A percentile compares a stretch with the other conserved stretches of the same genome.
These are phyloP conservation scores for Otus sunia DNA, from an alignment of 2,113 vertebrate species.

Conservation along the genomic window DNA sequence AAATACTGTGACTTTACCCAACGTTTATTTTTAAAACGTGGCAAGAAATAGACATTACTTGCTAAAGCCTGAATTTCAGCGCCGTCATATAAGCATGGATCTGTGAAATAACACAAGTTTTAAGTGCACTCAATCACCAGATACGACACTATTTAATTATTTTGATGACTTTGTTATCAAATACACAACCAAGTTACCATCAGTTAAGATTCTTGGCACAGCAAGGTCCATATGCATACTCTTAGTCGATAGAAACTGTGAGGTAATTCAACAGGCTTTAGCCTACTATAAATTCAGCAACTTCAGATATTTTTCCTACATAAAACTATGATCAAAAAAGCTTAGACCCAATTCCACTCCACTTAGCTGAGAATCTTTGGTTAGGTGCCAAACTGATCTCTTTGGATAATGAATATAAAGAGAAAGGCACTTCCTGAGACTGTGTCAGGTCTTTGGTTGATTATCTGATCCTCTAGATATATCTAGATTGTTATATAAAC, in stretches of 20 bases:
- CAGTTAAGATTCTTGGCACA: not conserved
- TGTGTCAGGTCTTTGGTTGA: not conserved
- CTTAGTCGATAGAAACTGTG: not conserved
- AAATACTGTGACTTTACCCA: not conserved
- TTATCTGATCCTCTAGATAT: not conserved
- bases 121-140: not conserved
- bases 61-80: not conserved
- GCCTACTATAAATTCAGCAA: not conserved
- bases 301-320: not conserved
- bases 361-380: not conserved
- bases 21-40: not conserved
- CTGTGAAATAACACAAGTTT: not conserved
- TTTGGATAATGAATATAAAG: not conserved
- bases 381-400: not conserved
- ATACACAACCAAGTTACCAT: not conserved
- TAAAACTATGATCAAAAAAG: not conserved
- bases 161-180: not conserved
- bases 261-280: not conserved
- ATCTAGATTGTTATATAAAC: not conserved
- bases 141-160: not conserved
- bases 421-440: not conserved
- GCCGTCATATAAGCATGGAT: not conserved
- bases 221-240: not conserved
- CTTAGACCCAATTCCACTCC: not conserved
- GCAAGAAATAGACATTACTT: not conserved